A percentile compares a stretch with the other conserved stretches of the same genome.
Evolutionary conservation across 2,888 invertebrate genomes (phyloP).

Genomic region (Brachyopa scutellaris): DNA sequence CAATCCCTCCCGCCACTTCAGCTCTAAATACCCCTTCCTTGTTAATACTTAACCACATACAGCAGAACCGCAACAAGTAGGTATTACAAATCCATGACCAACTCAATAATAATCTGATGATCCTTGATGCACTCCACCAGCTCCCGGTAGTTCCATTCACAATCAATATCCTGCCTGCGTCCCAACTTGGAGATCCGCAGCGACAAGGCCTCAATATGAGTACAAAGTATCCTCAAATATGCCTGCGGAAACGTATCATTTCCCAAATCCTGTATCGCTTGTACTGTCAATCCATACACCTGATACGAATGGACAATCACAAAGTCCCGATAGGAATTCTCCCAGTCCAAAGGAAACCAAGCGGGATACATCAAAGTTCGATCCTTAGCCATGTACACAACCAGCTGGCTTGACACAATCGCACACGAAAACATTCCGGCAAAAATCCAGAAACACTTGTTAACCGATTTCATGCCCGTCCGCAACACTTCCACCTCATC

Average conservation of each 20-base stretch:
- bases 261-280: constrained; percentile 66
- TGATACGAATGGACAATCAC: constrained; percentile 73
- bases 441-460: constrained; percentile 63
- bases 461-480: constrained; percentile 56
- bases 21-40: no score
- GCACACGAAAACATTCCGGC: constrained; percentile 38
- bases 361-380: constrained; percentile 74
- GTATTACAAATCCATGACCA: constrained; percentile 20
- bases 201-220: constrained; percentile 76
- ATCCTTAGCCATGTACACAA: constrained; percentile 69
- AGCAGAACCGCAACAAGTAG: no score
- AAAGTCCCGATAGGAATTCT: constrained; percentile 70
- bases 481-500: constrained; percentile 73
- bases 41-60: no score
- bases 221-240: constrained; percentile 76
- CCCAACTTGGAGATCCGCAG: constrained; percentile 74
- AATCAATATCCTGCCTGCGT: neutral
- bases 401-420: constrained; percentile 57
- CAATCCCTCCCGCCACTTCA: no score
- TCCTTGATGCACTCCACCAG: constrained; percentile 76
- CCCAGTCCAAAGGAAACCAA: constrained; percentile 78
- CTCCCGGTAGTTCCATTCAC: constrained; percentile 65
- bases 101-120: constrained; percentile 77
- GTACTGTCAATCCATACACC: constrained; percentile 45
- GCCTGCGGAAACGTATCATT: constrained; percentile 77